phyloP scores from a whole-genome alignment of 1,140 invertebrate genomes.

The Neocloeon triangulifer region DNA sequence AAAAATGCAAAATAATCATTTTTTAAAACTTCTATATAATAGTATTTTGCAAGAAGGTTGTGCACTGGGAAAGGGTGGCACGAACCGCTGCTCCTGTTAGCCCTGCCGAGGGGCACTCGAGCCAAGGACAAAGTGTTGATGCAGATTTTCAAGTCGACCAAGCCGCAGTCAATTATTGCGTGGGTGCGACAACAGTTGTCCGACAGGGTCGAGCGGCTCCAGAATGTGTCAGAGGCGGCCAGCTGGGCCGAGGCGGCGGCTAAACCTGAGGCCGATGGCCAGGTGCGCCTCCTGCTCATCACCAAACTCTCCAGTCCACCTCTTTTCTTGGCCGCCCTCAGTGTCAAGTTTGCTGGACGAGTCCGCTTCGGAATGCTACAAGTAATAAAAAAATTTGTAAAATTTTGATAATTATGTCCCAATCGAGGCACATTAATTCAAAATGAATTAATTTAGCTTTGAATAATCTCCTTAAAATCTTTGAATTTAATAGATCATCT shows the following conservation, averaged over 20 bases:
- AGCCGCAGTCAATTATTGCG: conserved; percentile 16
- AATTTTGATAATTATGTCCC: too few species aligned
- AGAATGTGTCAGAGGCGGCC: not conserved
- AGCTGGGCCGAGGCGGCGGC: conserved; percentile 2
- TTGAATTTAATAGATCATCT: too few species aligned
- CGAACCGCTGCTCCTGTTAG: conserved; percentile 20
- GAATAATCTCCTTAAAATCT: too few species aligned
- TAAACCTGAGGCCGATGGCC: conserved; percentile 1
- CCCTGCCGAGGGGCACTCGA: conserved; percentile 21
- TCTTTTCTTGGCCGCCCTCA: conserved; percentile 25
- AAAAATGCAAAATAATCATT: too few species aligned
- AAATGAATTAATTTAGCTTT: too few species aligned
- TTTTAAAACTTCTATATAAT: not conserved
- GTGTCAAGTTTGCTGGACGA: conserved; percentile 25
- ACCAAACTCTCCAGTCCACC: conserved; percentile 19
- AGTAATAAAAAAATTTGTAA: too few species aligned
- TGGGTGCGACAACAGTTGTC: conserved; percentile 23
- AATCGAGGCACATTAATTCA: too few species aligned
- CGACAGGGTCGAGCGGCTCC: conserved; percentile 9
- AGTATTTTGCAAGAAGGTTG: conserved; percentile 16
- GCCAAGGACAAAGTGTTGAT: conserved; percentile 25
- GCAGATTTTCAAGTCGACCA: conserved; percentile 15
- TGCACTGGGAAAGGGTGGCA: conserved; percentile 23
- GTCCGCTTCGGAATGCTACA: too few species aligned
- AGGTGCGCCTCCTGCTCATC: conserved; percentile 20